Evolutionary conservation across 2,888 invertebrate genomes (phyloP).

Genomic region (Zonitis immaculata): DNA sequence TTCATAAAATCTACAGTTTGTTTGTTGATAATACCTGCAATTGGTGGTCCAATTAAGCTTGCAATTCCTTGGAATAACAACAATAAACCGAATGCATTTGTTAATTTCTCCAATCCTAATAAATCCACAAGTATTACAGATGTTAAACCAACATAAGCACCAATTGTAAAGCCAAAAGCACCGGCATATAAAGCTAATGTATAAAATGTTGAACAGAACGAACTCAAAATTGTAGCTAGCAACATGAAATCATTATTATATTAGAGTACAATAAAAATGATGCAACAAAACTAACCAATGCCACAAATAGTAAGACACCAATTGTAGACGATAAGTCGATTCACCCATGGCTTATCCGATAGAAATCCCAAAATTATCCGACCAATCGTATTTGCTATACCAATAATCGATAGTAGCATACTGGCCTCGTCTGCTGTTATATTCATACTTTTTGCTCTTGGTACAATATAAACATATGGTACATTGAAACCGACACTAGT

Average conservation of each 20-base stretch:
- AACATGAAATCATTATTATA: constrained; percentile 9
- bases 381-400: constrained; percentile 84
- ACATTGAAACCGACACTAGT: constrained; percentile 94
- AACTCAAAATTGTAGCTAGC: constrained; percentile 78
- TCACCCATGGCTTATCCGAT: constrained; percentile 86
- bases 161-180: constrained; percentile 85
- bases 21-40: too few species aligned
- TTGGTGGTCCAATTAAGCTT: constrained; percentile 86
- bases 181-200: constrained; percentile 72
- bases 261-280: too few species aligned
- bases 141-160: constrained; percentile 94
- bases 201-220: constrained; percentile 67
- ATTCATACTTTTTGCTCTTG: constrained; percentile 61
- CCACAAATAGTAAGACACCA: constrained; percentile 84
- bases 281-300: constrained; percentile 73
- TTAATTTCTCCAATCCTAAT: constrained; percentile 85
- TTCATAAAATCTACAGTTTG: too few species aligned
- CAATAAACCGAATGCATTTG: constrained; percentile 90
- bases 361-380: constrained; percentile 82
- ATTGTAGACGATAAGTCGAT: constrained; percentile 88
- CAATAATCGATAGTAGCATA: constrained; percentile 74
- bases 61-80: constrained; percentile 93
- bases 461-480: constrained; percentile 82
- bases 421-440: constrained; percentile 59
- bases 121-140: constrained; percentile 94